Percentiles rank a stretch among this genome's conserved stretches.
These are phyloP conservation scores for Saccostrea echinata DNA, from an alignment of 1,140 invertebrate species.

Conservation along the genomic window DNA sequence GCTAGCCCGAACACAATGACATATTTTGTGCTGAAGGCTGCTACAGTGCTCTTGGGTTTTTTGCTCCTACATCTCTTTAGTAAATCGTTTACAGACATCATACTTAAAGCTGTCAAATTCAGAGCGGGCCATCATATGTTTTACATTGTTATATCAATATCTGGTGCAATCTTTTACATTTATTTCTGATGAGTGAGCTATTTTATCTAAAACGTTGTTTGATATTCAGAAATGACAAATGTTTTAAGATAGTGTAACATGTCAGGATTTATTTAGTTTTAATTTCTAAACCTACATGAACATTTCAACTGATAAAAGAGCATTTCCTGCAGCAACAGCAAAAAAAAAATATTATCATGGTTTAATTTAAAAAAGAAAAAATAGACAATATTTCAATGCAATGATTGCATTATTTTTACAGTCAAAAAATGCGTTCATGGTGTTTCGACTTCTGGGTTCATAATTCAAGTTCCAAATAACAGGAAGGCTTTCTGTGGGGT, in stretches of 20 bases:
- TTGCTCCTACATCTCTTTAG: not conserved
- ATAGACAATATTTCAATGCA: not conserved
- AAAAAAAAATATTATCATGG: not conserved
- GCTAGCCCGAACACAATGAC: conserved; percentile 18
- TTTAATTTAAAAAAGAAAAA: not conserved
- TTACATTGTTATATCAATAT: conserved; percentile 11
- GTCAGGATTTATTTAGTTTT: not conserved
- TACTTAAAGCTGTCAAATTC: conserved; percentile 32
- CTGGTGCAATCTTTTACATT: conserved; percentile 33
- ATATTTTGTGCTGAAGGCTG: not conserved
- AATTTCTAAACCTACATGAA: not conserved
- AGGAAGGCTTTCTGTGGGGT: not conserved
- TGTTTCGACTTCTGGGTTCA: not conserved
- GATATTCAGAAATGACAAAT: conserved; percentile 29
- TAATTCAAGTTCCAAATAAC: conserved; percentile 16
- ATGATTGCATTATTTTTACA: no score
- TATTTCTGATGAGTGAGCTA: conserved; percentile 1
- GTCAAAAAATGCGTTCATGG: not conserved
- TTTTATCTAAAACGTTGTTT: conserved; percentile 15
- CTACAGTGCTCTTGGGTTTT: not conserved
- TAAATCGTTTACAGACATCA: conserved; percentile 21
- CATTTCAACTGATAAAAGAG: conserved; percentile 3
- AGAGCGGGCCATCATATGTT: conserved; percentile 27
- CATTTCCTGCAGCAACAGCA: conserved; percentile 17
- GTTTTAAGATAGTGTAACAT: not conserved